Conservation (phyloP, 2,888 invertebrate genomes). For the Ptychoptera contaminata region DNA sequence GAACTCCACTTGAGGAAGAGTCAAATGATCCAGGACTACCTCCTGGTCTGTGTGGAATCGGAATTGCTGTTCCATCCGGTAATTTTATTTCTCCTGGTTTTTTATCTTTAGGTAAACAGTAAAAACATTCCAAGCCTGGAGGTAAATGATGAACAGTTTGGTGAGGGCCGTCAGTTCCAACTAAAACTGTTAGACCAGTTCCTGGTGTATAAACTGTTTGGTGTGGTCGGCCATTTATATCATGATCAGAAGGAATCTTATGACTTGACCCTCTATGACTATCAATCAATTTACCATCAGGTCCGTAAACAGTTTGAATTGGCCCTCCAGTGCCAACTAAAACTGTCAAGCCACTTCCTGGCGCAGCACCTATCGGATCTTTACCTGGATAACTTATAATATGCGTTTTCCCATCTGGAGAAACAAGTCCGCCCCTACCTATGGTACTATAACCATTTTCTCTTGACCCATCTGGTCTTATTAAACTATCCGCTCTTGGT, state of each 20-base stretch:
- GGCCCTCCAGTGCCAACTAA: conserved; percentile 14
- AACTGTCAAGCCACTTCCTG: conserved; percentile 11
- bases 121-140: background rate
- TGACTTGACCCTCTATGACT: conserved; percentile 3
- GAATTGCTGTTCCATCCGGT: background rate
- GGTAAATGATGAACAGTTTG: conserved; percentile 12
- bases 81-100: background rate
- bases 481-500: no score
- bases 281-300: conserved; percentile 8
- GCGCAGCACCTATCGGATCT: conserved; percentile 10
- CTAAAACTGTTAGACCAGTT: conserved; percentile 11
- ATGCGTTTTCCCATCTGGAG: conserved; percentile 2
- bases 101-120: background rate
- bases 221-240: conserved; percentile 6
- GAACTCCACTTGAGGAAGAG: background rate
- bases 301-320: conserved; percentile 12
- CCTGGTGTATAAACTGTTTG: conserved; percentile 12
- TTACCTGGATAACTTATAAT: conserved; percentile 7
- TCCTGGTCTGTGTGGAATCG: background rate
- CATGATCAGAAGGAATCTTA: conserved; percentile 8
- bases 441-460: no score
- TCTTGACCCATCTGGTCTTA: no score
- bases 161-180: conserved; percentile 13
- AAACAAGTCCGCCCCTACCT: background rate
- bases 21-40: background rate